Evolutionary conservation across 53 echinoderm and acorn worm genomes (phyloP), one percentile per base, ranked within the genome.

Genomic region (Zoroaster sp.): DNA sequence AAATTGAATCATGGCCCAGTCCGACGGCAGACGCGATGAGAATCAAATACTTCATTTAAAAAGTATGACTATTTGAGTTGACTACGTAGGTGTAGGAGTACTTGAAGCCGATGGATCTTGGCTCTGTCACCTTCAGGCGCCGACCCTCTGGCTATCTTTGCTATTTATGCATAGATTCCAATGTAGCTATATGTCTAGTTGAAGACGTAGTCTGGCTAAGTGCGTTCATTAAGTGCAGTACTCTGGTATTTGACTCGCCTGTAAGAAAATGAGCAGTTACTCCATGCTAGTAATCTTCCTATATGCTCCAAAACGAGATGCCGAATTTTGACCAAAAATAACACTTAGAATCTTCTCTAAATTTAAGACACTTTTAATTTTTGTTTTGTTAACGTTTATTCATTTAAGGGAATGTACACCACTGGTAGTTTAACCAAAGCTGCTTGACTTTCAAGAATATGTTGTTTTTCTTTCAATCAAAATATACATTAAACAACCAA

Each of bases 141-240:
- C 77, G 35, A 38, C 35, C 80, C 80, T 49, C 80, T n/a, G 80
- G 80, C 80, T 80, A 80, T 28, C 28, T 10, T 28, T 59, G 63
- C 63, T 59, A 59, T 28, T 59, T 59, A 59, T 59, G 63, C 28
- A 9, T 28, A 59, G 25, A 59, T 10, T 28, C 63, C 63, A n/a
- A 59, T 59, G 28, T 28, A 59, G 8, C 25, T 59, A 15, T n/a
- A n/a, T n/a, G n/a, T n/a, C n/a, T 28, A 28, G 63, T 59, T 25
- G 63, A 59, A 59, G 28, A 59, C 63, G 9, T 59, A 59, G 63
- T 25, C 63, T 59, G 21, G 63, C 63, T 59, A 59, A 59, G 63
- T 59, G 63, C 63, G 21, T 28, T 8, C 63, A 59, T 10, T 28
- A 28, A 59, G 30, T 25, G 63, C 63, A 15, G 63, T 25, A 59